These are phyloP conservation scores for Corvus hawaiiensis DNA, from an alignment of 2,113 vertebrate species.

Conservation along the genomic window DNA sequence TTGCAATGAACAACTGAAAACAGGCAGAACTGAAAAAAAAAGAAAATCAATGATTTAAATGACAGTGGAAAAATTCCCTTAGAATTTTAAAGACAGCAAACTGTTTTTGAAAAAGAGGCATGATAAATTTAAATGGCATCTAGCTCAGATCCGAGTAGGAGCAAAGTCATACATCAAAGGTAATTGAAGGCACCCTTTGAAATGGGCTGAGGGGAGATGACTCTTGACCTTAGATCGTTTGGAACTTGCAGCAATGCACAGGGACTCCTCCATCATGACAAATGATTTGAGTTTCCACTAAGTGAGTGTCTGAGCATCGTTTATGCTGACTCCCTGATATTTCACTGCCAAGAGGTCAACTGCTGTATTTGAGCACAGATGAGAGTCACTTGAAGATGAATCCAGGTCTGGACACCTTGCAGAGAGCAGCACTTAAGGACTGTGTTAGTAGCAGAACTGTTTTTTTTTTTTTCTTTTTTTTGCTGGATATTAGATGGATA, in stretches of 20 bases:
- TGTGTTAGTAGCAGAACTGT: conserved; percentile 30
- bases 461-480: neutral
- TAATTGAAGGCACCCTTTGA: neutral
- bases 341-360: conserved; percentile 32
- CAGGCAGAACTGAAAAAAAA: neutral
- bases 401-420: conserved; percentile 47
- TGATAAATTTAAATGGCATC: neutral
- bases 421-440: conserved; percentile 38
- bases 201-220: neutral
- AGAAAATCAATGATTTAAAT: neutral
- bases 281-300: conserved; percentile 19
- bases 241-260: neutral
- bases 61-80: neutral
- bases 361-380: conserved; percentile 21
- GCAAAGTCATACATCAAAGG: neutral
- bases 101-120: neutral
- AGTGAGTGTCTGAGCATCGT: conserved; percentile 11
- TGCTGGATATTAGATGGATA: conserved; percentile 3
- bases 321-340: conserved; percentile 49
- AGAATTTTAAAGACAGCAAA: neutral
- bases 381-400: conserved; percentile 39
- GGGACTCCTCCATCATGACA: neutral
- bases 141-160: neutral
- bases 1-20: neutral
- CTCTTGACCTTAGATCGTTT: neutral